phyloP scores from a whole-genome alignment of 1,140 invertebrate genomes.

The Drosophila bocqueti region DNA sequence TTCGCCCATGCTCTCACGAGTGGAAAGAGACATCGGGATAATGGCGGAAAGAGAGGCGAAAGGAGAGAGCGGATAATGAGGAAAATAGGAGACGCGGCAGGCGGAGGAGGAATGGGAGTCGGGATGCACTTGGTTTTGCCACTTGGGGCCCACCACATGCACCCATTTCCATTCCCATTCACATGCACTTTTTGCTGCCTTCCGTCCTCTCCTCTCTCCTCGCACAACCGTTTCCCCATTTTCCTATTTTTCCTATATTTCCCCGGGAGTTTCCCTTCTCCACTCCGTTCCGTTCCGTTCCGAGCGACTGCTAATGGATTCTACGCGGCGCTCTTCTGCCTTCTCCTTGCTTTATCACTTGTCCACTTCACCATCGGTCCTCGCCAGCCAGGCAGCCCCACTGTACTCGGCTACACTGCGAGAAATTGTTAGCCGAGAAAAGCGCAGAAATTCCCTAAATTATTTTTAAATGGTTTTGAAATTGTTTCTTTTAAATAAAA shows the following conservation, averaged over 20 bases:
- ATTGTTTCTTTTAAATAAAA: no score
- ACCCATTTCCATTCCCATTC: slow-evolving; percentile 57
- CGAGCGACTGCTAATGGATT: slow-evolving; percentile 63
- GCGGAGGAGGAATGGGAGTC: slow-evolving; percentile 12
- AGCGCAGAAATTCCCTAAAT: neutral
- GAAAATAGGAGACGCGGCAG: slow-evolving; percentile 9
- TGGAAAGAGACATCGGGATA: slow-evolving; percentile 19
- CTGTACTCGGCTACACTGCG: neutral
- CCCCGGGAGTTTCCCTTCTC: slow-evolving; percentile 3
- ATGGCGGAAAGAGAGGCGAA: slow-evolving; percentile 9
- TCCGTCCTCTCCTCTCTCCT: neutral
- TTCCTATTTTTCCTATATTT: slow-evolving; percentile 19
- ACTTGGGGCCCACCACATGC: slow-evolving; percentile 59
- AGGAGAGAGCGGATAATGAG: slow-evolving; percentile 15
- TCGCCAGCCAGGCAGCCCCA: slow-evolving; percentile 24
- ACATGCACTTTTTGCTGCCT: slow-evolving; percentile 39
- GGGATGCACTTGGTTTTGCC: slow-evolving; percentile 29
- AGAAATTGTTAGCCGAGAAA: neutral
- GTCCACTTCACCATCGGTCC: slow-evolving; percentile 26
- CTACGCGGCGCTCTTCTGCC: slow-evolving; percentile 44
- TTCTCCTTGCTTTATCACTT: slow-evolving; percentile 58
- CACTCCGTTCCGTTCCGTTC: slow-evolving; percentile 3
- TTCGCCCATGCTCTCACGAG: slow-evolving; percentile 15
- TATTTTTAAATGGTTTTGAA: no score
- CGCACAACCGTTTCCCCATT: slow-evolving; percentile 6